Evolutionary conservation across 1,140 invertebrate genomes (phyloP).

Genomic region (Achatina immaculata): DNA sequence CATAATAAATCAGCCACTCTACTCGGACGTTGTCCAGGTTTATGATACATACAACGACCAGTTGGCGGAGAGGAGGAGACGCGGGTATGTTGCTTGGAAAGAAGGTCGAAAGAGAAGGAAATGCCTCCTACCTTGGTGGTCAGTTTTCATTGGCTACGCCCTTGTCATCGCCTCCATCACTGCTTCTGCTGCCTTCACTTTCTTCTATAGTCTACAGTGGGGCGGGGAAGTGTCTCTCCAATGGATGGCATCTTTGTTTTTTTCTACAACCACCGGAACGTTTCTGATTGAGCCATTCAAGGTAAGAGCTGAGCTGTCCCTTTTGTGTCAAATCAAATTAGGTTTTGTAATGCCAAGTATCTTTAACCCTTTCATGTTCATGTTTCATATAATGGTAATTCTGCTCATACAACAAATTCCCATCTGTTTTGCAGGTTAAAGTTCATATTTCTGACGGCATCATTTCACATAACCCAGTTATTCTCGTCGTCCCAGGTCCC

Average conservation of each 20-base stretch:
- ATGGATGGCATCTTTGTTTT: conserved; percentile 73
- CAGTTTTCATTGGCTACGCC: conserved; percentile 54
- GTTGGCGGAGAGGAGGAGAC: background rate
- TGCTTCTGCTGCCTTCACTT: conserved; percentile 72
- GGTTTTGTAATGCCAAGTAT: no score
- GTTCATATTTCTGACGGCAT: no score
- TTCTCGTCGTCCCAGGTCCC: no score
- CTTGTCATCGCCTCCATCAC: conserved; percentile 67
- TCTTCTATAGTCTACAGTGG: conserved; percentile 74
- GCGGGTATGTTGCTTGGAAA: background rate
- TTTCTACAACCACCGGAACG: conserved; percentile 72
- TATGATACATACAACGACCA: background rate
- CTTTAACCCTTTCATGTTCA: no score
- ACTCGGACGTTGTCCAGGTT: background rate
- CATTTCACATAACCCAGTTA: no score
- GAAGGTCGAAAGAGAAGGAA: background rate
- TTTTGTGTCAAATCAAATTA: no score
- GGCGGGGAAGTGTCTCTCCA: conserved; percentile 72
- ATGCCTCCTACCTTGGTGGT: conserved; percentile 52
- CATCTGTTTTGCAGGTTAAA: no score
- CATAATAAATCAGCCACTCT: no score
- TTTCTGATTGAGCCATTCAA: conserved; percentile 74
- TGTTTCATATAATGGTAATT: no score
- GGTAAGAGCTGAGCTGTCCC: no score
- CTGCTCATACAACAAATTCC: no score